phyloP scores from a whole-genome alignment of 2,888 invertebrate species.

The Zhuqinia jingwanae region DNA sequence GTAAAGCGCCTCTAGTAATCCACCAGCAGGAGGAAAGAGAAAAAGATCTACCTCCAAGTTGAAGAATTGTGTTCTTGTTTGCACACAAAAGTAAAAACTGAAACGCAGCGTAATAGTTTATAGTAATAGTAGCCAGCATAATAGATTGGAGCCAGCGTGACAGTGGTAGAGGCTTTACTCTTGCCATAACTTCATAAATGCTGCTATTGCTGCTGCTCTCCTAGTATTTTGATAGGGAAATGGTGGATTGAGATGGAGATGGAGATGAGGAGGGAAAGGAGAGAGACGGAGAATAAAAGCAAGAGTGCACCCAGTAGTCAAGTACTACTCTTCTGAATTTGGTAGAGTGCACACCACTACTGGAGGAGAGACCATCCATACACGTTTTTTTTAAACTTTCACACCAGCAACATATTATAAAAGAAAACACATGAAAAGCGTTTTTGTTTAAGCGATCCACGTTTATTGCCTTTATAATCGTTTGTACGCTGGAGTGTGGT shows the following conservation, averaged over 20 bases:
- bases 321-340: not conserved
- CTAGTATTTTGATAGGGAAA: no score
- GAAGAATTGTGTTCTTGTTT: constrained; percentile 15
- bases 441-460: constrained; percentile 44
- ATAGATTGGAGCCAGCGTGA: not conserved
- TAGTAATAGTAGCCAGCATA: not conserved
- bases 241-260: not conserved
- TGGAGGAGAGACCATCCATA: not conserved
- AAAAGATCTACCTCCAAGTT: not conserved
- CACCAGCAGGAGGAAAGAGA: not conserved
- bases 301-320: constrained; percentile 28
- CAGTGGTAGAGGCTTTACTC: not conserved
- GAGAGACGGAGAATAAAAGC: not conserved
- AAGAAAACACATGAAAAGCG: constrained; percentile 3
- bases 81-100: constrained; percentile 21
- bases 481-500: constrained; percentile 54
- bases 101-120: not conserved
- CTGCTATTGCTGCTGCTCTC: no score
- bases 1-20: not conserved
- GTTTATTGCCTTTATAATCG: constrained; percentile 59
- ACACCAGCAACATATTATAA: constrained; percentile 16
- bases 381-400: constrained; percentile 8
- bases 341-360: not conserved
- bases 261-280: no score
- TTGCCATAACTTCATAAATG: not conserved